Base-by-base conservation (phyloP, 2,888 invertebrate genomes). In the Pterostichus madidus region DNA sequence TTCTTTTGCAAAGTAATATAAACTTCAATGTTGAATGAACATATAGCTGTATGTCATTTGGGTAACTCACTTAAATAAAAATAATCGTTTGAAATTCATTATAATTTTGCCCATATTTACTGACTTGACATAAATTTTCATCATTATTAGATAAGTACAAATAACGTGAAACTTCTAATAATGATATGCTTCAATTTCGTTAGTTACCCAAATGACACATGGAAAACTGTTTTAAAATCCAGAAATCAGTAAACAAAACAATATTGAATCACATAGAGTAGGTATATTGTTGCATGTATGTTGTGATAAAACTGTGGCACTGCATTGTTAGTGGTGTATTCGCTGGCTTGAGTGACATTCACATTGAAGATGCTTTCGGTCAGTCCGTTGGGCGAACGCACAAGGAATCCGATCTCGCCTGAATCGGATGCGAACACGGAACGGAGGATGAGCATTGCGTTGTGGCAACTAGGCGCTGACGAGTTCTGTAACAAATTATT, bases 381-480 rank as follows among this genome's bases (percentile, higher is more conserved):
- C 85, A 93, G 90, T 80, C 94, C 94, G 86, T 91, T 91, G 52
- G 92, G 89, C 77, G 94, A 94, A 85, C 93, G 91, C 39, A 93
- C 93, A 84, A 94, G 89, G 85, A 94, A 91, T 84, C 91, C 90
- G 89, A 93, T 93, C 88, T 94, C 94, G 32, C 94, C 94, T 11
- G 92, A 91, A 88, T 94, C 93, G 49, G 91, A 90, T 83, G 90
- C 90, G 80, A 91, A 91, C 68, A 93, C 92, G 86, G 91, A 91
- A 71, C 91, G 90, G 85, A 94, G 91, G 85, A 91, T 93, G 85
- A 94, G 88, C 83, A 92, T 91, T 83, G 93, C 92, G 88, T 92
- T 91, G 88, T 92, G 91, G 89, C 94, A 93, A 86, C 92, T 90
- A 75, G 91, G 91, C 84, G 91, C 91, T 84, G 91, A 91, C 35